A percentile compares a stretch with the other conserved stretches of the same genome.
Evolutionary conservation across 2,888 invertebrate species (phyloP).

Genomic region (Plagiodera versicolora): DNA sequence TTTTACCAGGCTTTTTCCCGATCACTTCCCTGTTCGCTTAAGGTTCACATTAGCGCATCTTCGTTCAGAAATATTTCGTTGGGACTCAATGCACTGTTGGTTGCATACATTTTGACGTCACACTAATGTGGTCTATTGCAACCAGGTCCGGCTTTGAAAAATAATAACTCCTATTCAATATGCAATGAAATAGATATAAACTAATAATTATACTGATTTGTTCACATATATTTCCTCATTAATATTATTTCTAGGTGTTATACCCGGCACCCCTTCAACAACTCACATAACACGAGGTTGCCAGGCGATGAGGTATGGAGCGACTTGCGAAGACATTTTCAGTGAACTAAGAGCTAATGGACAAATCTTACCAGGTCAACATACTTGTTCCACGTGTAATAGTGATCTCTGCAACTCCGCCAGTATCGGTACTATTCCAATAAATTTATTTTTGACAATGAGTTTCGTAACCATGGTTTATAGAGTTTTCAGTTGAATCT

Average conservation of each 20-base stretch:
- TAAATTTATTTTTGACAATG: neutral
- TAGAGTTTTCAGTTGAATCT: neutral
- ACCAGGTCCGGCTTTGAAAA: too few relatives aligned
- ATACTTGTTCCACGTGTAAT: slow-evolving; percentile 45
- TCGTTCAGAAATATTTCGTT: too few relatives aligned
- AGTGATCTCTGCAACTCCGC: slow-evolving; percentile 43
- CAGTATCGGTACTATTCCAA: neutral
- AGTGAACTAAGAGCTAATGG: slow-evolving; percentile 39
- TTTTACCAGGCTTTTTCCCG: too few relatives aligned
- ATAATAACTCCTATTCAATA: too few relatives aligned
- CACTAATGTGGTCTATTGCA: too few relatives aligned
- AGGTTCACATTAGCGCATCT: too few relatives aligned
- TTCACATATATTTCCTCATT: neutral
- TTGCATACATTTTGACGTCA: too few relatives aligned
- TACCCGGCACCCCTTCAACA: slow-evolving; percentile 35
- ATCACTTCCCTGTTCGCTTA: too few relatives aligned
- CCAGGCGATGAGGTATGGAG: slow-evolving; percentile 42
- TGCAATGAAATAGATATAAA: too few relatives aligned
- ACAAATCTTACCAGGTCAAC: slow-evolving; percentile 43
- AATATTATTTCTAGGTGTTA: slow-evolving; percentile 31
- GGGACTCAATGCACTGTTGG: too few relatives aligned
- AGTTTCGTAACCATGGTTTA: neutral
- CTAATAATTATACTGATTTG: too few relatives aligned
- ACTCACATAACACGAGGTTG: slow-evolving; percentile 44
- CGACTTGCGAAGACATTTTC: slow-evolving; percentile 47